phyloP scores from a whole-genome alignment of 2,113 vertebrate genomes.

The Tonatia bakeri region DNA sequence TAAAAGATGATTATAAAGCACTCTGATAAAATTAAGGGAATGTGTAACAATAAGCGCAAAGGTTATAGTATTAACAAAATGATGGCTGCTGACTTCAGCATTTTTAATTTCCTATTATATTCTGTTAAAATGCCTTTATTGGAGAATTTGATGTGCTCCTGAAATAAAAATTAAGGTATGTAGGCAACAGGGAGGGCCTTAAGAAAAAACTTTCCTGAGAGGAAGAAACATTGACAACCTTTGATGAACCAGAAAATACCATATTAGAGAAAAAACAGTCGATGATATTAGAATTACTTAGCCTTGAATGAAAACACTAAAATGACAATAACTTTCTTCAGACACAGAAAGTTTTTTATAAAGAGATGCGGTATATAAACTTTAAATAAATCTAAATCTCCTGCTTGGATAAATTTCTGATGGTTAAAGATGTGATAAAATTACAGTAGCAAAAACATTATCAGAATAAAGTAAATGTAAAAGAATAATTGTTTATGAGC shows the following conservation, averaged over 20 bases:
- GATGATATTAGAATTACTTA: slow-evolving; percentile 7
- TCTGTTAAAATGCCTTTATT: slow-evolving; percentile 42
- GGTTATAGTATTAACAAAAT: neutral
- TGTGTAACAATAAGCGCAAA: neutral
- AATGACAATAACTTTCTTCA: neutral
- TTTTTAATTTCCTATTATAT: slow-evolving; percentile 7
- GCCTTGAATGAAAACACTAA: neutral
- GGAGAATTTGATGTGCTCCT: neutral
- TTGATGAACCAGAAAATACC: neutral
- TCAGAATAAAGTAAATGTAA: neutral
- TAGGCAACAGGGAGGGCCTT: neutral
- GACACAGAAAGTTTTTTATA: neutral
- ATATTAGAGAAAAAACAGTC: neutral
- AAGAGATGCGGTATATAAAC: neutral
- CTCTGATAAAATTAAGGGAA: slow-evolving; percentile 1
- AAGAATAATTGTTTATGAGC: neutral
- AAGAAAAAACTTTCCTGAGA: slow-evolving; percentile 26
- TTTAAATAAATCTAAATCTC: neutral
- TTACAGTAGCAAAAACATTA: neutral
- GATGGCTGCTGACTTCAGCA: neutral
- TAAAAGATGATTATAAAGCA: slow-evolving; percentile 18
- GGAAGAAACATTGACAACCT: neutral
- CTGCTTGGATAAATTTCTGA: neutral
- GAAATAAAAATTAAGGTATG: neutral
- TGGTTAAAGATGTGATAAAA: neutral